Conservation (phyloP, 2,797 vertebrate genomes). For the Takifugu ocellatus region DNA sequence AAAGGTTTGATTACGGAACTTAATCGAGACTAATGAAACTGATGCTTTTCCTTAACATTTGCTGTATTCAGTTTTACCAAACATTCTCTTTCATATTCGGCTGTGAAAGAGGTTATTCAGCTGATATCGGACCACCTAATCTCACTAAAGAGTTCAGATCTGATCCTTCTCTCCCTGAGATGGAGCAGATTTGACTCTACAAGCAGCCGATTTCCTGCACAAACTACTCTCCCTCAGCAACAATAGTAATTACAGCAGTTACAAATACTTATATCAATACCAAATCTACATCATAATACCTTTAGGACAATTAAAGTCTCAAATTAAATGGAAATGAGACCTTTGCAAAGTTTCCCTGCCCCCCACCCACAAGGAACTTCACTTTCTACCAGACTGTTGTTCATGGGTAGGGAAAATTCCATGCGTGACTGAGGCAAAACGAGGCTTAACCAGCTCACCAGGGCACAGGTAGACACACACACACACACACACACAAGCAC, state of each 20-base stretch:
- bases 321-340: background rate
- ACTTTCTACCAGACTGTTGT: slow-evolving; percentile 25
- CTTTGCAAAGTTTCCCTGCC: background rate
- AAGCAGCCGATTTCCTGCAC: background rate
- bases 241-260: background rate
- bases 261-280: background rate
- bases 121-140: too few species aligned
- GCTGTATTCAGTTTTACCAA: too few species aligned
- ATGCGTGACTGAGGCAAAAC: slow-evolving; percentile 38
- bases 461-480: slow-evolving; percentile 31
- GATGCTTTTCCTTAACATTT: too few species aligned
- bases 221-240: background rate
- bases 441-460: slow-evolving; percentile 39
- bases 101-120: too few species aligned
- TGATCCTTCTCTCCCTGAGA: background rate
- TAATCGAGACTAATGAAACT: too few species aligned
- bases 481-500: slow-evolving; percentile 13
- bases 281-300: background rate
- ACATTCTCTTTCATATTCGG: too few species aligned
- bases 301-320: background rate
- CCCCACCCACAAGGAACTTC: slow-evolving; percentile 8
- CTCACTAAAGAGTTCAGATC: too few species aligned
- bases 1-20: too few species aligned
- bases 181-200: background rate
- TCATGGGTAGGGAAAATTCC: slow-evolving; percentile 48